A percentile compares a stretch with the other conserved stretches of the same genome.
Evolutionary conservation across 92 coral and sea anemone species (phyloP).

Genomic region (Siderastrea radians): DNA sequence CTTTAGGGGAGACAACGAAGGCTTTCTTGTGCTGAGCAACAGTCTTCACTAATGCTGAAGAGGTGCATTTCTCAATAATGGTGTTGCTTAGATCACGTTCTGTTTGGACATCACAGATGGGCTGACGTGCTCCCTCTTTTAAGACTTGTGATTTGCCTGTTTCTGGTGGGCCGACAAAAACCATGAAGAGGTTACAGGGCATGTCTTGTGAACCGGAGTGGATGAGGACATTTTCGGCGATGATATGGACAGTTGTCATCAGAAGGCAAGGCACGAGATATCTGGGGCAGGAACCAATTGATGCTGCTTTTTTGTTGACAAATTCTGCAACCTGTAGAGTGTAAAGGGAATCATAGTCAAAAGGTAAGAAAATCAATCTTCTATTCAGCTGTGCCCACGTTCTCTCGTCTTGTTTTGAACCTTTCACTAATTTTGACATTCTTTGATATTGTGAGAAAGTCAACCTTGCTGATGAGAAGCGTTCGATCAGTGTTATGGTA

Average conservation of each 20-base stretch:
- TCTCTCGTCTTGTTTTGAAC: constrained; percentile 47
- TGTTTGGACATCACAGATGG: constrained; percentile 27
- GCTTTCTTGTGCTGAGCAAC: not conserved
- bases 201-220: constrained; percentile 25
- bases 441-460: not conserved
- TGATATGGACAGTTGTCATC: constrained; percentile 42
- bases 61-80: constrained; percentile 30
- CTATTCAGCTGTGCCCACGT: constrained; percentile 66
- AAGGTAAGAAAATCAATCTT: constrained; percentile 48
- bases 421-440: constrained; percentile 27
- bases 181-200: constrained; percentile 14
- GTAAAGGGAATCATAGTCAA: constrained; percentile 41
- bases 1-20: constrained; percentile 1
- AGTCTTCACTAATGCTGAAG: not conserved
- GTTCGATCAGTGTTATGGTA: not conserved
- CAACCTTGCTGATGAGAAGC: too few relatives aligned
- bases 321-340: constrained; percentile 47
- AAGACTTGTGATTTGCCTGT: constrained; percentile 64
- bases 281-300: constrained; percentile 52
- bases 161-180: constrained; percentile 44
- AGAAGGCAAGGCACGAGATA: constrained; percentile 59
- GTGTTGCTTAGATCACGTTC: constrained; percentile 43
- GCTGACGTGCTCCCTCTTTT: constrained; percentile 51
- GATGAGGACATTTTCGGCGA: constrained; percentile 25
- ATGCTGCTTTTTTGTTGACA: constrained; percentile 41